These are phyloP conservation scores for Haliclona indistincta DNA, from an alignment of 37 sponge, comb jelly and placozoan species.

Conservation along the genomic window DNA sequence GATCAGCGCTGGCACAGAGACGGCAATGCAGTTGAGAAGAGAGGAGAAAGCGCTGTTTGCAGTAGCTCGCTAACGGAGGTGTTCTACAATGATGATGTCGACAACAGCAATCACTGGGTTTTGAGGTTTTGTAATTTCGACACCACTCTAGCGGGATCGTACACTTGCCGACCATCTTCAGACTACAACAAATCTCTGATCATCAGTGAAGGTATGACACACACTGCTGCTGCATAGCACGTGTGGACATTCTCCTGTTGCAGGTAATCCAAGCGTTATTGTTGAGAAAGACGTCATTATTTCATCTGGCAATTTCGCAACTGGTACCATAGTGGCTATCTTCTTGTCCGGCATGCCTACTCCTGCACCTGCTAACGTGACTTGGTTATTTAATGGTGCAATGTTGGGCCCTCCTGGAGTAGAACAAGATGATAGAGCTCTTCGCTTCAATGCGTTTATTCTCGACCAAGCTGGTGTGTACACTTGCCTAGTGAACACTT, in stretches of 20 bases:
- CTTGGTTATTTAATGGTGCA: background rate
- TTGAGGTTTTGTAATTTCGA: background rate
- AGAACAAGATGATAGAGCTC: no score
- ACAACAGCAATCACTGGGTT: background rate
- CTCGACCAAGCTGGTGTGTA: conserved; percentile 10
- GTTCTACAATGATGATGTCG: background rate
- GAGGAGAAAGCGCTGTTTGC: background rate
- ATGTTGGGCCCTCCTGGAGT: background rate
- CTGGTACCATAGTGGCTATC: background rate
- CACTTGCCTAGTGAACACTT: conserved; percentile 9
- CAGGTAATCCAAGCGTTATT: no score
- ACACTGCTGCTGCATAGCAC: background rate
- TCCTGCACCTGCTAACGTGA: background rate
- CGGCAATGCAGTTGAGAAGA: background rate
- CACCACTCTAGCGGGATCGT: background rate
- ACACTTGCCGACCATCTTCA: background rate
- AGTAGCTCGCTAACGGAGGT: background rate
- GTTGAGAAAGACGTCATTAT: background rate
- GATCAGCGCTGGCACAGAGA: background rate
- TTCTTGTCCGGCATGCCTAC: background rate
- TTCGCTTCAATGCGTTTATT: background rate
- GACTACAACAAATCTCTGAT: background rate
- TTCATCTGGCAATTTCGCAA: conserved; percentile 7
- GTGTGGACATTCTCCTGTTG: no score
- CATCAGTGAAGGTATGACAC: conserved; percentile 6